These are phyloP conservation scores for Haemorhous mexicanus DNA, from an alignment of 2,113 vertebrate genomes.

Conservation along the genomic window DNA sequence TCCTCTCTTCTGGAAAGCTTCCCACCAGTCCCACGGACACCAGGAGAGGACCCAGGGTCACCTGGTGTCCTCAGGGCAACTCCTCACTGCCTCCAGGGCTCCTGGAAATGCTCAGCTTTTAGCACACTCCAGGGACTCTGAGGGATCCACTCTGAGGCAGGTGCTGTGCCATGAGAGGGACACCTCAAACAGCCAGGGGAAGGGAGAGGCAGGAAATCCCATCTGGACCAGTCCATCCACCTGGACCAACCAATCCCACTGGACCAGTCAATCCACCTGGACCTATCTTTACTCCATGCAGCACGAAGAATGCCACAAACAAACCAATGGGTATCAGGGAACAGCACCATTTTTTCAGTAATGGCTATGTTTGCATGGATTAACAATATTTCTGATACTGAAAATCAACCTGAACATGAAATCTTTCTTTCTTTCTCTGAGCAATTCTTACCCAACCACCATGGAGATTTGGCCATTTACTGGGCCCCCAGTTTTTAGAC, in stretches of 20 bases:
- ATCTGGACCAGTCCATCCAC: too few relatives aligned
- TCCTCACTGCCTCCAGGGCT: too few relatives aligned
- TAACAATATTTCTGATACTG: not conserved
- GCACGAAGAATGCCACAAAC: not conserved
- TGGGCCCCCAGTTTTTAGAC: too few relatives aligned
- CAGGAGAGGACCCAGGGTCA: not conserved
- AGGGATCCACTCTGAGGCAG: not conserved
- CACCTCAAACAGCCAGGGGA: not conserved
- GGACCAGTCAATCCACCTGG: not conserved
- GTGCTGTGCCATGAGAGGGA: not conserved
- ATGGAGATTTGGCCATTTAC: not conserved
- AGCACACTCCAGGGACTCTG: too few relatives aligned
- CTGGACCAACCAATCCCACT: not conserved
- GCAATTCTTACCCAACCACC: not conserved
- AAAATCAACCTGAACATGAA: not conserved
- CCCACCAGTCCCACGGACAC: not conserved
- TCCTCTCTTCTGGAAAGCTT: not conserved
- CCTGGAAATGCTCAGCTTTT: not conserved
- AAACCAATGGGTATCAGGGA: not conserved
- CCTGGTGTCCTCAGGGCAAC: not conserved
- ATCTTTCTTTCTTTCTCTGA: not conserved
- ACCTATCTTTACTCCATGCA: not conserved
- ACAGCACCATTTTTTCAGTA: not conserved
- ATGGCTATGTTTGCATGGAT: not conserved
- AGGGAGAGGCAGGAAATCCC: not conserved